Conservation (phyloP, 2,888 invertebrate species). For the Lepidocyrtinus sp. region DNA sequence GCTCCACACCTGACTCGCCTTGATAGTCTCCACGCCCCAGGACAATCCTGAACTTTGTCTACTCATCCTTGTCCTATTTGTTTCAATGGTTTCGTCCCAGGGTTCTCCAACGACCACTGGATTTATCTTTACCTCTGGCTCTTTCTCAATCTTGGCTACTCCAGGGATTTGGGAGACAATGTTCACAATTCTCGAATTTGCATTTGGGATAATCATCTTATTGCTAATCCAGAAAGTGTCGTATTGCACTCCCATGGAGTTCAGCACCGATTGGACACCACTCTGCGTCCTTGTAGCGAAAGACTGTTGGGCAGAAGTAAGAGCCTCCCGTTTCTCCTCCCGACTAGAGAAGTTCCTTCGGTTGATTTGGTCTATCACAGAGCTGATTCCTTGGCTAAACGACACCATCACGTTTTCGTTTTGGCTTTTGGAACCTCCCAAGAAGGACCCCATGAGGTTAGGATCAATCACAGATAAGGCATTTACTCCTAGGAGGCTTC, state of each 20-base stretch:
- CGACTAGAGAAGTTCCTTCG: conserved; percentile 8
- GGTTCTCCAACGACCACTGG: neutral
- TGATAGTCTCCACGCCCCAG: conserved; percentile 30
- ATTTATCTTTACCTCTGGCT: conserved; percentile 13
- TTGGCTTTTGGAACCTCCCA: no score
- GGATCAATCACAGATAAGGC: no score
- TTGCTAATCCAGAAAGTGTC: conserved; percentile 41
- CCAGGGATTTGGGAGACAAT: conserved; percentile 24
- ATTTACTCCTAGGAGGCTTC: no score
- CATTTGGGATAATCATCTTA: conserved; percentile 20
- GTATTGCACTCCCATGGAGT: conserved; percentile 12
- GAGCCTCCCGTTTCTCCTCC: conserved; percentile 10
- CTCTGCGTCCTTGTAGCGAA: conserved; percentile 3
- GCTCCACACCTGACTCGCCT: conserved; percentile 23
- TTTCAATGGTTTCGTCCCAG: neutral
- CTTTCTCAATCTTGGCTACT: conserved; percentile 31
- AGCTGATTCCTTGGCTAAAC: conserved; percentile 29
- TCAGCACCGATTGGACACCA: conserved; percentile 15
- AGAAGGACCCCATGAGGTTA: no score
- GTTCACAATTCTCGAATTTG: neutral
- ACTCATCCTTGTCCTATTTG: neutral
- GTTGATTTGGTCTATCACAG: conserved; percentile 34
- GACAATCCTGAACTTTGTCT: neutral
- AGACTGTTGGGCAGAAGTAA: conserved; percentile 31
- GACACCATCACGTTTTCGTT: conserved; percentile 41